phyloP scores from a whole-genome alignment of 2,113 vertebrate genomes.

The Saimiri boliviensis region DNA sequence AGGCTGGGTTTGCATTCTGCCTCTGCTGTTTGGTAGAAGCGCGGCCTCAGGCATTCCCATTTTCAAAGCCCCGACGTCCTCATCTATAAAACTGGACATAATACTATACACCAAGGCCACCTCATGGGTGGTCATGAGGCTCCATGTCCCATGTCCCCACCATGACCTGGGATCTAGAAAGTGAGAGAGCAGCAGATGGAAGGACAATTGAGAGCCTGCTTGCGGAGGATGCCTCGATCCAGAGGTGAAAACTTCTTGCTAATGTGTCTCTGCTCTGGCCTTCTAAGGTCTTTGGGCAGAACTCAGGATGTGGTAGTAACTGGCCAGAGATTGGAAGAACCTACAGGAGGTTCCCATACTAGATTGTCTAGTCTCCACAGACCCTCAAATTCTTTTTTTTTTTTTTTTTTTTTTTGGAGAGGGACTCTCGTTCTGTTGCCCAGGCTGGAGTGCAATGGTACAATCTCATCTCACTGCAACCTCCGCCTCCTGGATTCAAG shows the following conservation, averaged over 20 bases:
- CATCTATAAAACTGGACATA: neutral
- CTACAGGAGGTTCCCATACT: neutral
- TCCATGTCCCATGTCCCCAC: rapidly evolving
- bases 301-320: too few species aligned
- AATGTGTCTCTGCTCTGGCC: neutral
- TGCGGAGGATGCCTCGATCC: neutral
- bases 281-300: neutral
- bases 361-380: neutral
- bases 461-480: too few species aligned
- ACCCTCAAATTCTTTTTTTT: neutral
- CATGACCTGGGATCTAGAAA: neutral
- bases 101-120: too few species aligned
- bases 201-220: neutral
- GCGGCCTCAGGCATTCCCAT: neutral
- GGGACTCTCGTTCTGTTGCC: too few species aligned
- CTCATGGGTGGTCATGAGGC: neutral
- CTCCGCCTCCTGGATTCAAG: too few species aligned
- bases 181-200: neutral
- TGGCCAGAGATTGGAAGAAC: neutral
- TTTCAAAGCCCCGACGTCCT: neutral
- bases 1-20: neutral
- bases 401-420: too few species aligned
- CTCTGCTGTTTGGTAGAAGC: neutral
- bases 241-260: neutral
- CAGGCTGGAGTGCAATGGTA: too few species aligned